Evolutionary conservation across 2,888 invertebrate genomes (phyloP), one percentile per base, ranked within the genome.

Genomic region (Saturnia japonica): DNA sequence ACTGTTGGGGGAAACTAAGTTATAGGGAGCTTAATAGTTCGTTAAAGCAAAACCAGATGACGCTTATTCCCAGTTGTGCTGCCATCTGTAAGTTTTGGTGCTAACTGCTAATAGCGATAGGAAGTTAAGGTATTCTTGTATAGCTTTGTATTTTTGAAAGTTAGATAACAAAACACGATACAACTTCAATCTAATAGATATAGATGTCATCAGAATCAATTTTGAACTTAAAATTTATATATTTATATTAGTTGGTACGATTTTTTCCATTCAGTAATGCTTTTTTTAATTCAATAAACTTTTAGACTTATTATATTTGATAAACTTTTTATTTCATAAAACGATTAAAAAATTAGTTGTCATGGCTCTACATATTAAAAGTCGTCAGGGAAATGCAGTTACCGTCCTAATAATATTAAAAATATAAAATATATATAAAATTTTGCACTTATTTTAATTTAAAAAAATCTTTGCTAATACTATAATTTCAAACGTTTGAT

Each of bases 1-100:
- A 34, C 19, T 64, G 43, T 54, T 72, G 67, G 71, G 72, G 74
- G 73, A 60, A 60, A 11, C 40, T 12, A 43, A 70, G 45, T 70
- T 70, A 67, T n/a, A 16, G 47, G 45, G 45, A 25, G 8, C 62
- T 75, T 73, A 72, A 72, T 76, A 81, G 76, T 85, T 78, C 25
- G 0, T 72, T 11, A 16, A 16, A 7, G 67, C 68, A 72, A 71
- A 71, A 60, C 72, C 76, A 89, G 88, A 87, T 87, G 88, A 86
- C 88, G 78, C 74, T 77, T 54, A 45, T 64, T 66, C 42, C 62
- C 67, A 68, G 51, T 68, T 60, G 34, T 72, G 75, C 72, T 76
- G 84, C 84, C 88, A 83, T 85, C 87, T 88, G 72, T 77, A 66
- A 67, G 16, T 28, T 60, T 60, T 60, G 25, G 6, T 4, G 2